phyloP scores from a whole-genome alignment of 2,113 vertebrate genomes.

The Oceanites oceanicus region DNA sequence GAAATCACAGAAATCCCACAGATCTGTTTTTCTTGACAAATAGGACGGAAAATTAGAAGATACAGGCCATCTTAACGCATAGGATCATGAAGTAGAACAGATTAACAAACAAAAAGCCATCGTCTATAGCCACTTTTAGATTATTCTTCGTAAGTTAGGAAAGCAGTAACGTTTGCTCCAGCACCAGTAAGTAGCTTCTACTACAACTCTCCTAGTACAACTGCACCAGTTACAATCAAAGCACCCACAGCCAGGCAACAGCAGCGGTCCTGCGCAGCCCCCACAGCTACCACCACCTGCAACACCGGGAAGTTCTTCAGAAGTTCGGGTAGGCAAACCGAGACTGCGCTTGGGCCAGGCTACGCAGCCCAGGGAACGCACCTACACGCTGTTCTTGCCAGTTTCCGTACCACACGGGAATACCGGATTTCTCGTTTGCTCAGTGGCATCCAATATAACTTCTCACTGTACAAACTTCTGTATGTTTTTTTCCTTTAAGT shows the following conservation, averaged over 20 bases:
- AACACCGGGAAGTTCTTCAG: not conserved
- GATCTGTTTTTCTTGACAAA: not conserved
- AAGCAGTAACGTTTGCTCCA: not conserved
- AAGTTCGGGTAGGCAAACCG: rapidly evolving
- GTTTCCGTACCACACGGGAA: not conserved
- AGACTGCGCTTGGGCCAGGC: not conserved
- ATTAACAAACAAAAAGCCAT: not conserved
- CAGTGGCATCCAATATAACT: rapidly evolving
- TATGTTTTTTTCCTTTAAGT: rapidly evolving
- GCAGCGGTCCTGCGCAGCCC: not conserved
- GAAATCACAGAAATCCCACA: not conserved
- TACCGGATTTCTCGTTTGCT: not conserved
- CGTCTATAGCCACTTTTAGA: not conserved
- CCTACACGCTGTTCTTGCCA: rapidly evolving
- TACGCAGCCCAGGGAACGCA: not conserved
- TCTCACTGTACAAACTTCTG: not conserved
- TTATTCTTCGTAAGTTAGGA: not conserved
- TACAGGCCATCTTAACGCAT: not conserved
- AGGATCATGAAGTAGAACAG: not conserved
- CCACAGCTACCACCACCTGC: not conserved
- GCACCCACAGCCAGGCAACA: not conserved
- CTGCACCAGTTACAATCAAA: not conserved
- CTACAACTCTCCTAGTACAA: too few species aligned
- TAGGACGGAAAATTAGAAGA: not conserved
- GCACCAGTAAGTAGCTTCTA: not conserved